Conservation (phyloP, 2,888 invertebrate genomes). For the Noctua janthe region DNA sequence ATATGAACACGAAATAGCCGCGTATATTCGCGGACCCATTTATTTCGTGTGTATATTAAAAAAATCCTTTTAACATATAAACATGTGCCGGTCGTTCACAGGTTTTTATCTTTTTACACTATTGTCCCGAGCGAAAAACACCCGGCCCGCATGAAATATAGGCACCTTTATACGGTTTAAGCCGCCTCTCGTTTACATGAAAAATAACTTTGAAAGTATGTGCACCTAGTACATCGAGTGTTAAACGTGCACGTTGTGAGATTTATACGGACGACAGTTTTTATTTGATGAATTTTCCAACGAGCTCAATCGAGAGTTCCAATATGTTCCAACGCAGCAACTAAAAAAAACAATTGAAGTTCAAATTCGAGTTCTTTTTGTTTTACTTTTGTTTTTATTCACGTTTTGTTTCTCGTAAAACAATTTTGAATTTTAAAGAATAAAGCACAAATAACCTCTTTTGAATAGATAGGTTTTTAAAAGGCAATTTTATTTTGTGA, state of each 20-base stretch:
- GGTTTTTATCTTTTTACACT: constrained; percentile 69
- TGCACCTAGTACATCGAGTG: constrained; percentile 59
- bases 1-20: constrained; percentile 45
- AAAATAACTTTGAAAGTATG: constrained; percentile 70
- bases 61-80: constrained; percentile 62
- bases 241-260: constrained; percentile 45
- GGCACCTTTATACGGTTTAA: constrained; percentile 58
- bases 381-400: constrained; percentile 6
- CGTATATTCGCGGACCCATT: constrained; percentile 31
- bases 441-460: background rate
- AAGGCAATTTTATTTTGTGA: constrained; percentile 33
- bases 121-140: constrained; percentile 66
- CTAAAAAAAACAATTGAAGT: constrained; percentile 32
- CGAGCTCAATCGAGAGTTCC: constrained; percentile 17
- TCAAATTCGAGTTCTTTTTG: constrained; percentile 36
- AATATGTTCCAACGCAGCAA: constrained; percentile 1
- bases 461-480: constrained; percentile 16
- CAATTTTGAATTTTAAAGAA: constrained; percentile 2
- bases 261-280: constrained; percentile 30
- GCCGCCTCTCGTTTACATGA: constrained; percentile 66
- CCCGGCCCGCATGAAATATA: constrained; percentile 62
- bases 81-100: constrained; percentile 52
- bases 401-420: background rate
- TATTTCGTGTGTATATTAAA: constrained; percentile 58
- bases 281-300: constrained; percentile 29